Evolutionary conservation across 2,797 vertebrate genomes (phyloP).

Genomic region (Erithacus rubecula): DNA sequence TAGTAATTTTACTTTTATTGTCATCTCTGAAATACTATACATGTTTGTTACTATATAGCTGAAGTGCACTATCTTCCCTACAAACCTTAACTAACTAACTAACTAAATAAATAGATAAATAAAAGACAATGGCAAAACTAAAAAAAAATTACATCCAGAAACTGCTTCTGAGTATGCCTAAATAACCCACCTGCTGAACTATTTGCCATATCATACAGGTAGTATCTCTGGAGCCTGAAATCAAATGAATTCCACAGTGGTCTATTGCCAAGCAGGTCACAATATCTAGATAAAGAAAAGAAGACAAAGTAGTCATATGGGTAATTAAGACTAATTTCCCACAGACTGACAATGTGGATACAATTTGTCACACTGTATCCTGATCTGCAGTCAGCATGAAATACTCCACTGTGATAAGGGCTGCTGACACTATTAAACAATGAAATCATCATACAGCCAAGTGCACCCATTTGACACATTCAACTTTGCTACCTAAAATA

Average conservation of each 20-base stretch:
- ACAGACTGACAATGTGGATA: background rate
- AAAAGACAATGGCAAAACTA: background rate
- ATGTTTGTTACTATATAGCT: no score
- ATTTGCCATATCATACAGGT: slow-evolving; percentile 98
- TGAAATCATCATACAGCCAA: background rate
- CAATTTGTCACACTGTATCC: background rate
- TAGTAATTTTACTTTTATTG: no score
- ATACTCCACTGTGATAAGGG: background rate
- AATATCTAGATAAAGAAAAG: slow-evolving; percentile 78
- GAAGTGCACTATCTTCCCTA: background rate
- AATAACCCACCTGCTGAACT: slow-evolving; percentile 84
- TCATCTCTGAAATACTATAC: no score
- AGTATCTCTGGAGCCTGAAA: slow-evolving; percentile 93
- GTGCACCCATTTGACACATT: background rate
- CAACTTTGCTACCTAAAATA: background rate
- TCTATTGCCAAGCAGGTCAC: slow-evolving; percentile 94
- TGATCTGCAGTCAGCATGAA: background rate
- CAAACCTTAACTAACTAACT: no score
- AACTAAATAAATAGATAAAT: no score
- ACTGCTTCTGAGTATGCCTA: background rate
- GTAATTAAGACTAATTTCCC: background rate
- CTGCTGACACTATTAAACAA: background rate
- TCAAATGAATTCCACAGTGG: slow-evolving; percentile 92
- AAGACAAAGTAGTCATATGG: background rate
- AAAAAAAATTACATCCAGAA: background rate